Percentiles rank a stretch among this genome's conserved stretches.
Evolutionary conservation across 2,888 invertebrate genomes (phyloP).

Genomic region (Erebia ligea): DNA sequence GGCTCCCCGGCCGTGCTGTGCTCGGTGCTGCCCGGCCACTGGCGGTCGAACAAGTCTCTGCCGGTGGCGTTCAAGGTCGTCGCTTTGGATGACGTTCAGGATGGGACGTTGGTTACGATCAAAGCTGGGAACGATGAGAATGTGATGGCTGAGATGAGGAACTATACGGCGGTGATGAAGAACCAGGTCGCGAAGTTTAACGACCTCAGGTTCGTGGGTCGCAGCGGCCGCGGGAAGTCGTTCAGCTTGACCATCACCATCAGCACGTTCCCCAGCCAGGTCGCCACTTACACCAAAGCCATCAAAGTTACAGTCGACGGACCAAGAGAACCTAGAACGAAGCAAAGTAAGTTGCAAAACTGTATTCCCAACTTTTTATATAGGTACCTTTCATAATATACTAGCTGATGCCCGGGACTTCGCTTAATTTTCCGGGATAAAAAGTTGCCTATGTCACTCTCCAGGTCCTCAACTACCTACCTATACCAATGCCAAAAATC

Average conservation of each 20-base stretch:
- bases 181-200: constrained; percentile 99
- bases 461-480: too few species aligned
- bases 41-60: constrained; percentile 98
- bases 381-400: not conserved
- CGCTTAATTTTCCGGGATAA: too few species aligned
- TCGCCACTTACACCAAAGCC: constrained; percentile 97
- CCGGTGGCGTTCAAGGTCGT: constrained; percentile 98
- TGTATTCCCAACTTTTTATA: not conserved
- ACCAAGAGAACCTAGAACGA: constrained; percentile 97
- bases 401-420: too few species aligned
- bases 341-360: constrained; percentile 91
- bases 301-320: constrained; percentile 99
- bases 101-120: constrained; percentile 97
- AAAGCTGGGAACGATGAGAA: constrained; percentile 99
- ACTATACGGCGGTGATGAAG: constrained; percentile 97
- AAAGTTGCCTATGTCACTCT: too few species aligned
- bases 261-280: constrained; percentile 89
- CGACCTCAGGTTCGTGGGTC: constrained; percentile 98
- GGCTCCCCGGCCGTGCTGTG: constrained; percentile 98
- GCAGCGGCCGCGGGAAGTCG: constrained; percentile 97
- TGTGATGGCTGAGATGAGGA: constrained; percentile 96
- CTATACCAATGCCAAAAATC: too few species aligned
- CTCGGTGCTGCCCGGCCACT: constrained; percentile 96
- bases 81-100: constrained; percentile 95
- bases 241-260: constrained; percentile 98